Conservation (phyloP, 2,888 invertebrate genomes). For the Scaptomyza tumidula region DNA sequence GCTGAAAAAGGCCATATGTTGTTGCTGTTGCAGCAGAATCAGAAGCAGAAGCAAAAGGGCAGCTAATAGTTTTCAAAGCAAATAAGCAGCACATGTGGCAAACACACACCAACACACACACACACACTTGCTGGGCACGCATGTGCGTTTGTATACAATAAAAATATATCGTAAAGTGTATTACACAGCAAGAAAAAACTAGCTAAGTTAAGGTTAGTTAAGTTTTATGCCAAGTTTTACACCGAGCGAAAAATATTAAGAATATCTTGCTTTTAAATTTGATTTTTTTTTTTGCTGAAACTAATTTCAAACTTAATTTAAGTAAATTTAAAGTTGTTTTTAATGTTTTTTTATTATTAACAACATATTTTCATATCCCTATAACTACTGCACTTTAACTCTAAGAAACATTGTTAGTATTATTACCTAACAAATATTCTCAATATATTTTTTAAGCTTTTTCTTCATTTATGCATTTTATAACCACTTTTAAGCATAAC, state of each 20-base stretch:
- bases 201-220: background rate
- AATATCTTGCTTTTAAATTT: background rate
- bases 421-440: too few relatives aligned
- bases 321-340: background rate
- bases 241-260: background rate
- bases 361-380: too few relatives aligned
- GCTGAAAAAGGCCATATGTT: constrained; percentile 68
- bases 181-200: background rate
- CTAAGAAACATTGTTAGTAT: too few relatives aligned
- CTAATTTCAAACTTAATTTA: background rate
- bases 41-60: constrained; percentile 48
- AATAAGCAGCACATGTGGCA: constrained; percentile 79
- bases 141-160: constrained; percentile 1
- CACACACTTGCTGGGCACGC: constrained; percentile 22
- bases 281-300: background rate
- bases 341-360: too few relatives aligned
- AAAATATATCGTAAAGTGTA: background rate
- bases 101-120: constrained; percentile 34
- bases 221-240: background rate
- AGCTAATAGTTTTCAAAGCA: constrained; percentile 79
- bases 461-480: too few relatives aligned
- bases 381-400: too few relatives aligned
- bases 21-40: constrained; percentile 32
- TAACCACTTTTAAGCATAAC: too few relatives aligned
- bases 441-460: too few relatives aligned